Evolutionary conservation across 2,797 vertebrate genomes (phyloP).

Genomic region (Bovichtus diacanthus): DNA sequence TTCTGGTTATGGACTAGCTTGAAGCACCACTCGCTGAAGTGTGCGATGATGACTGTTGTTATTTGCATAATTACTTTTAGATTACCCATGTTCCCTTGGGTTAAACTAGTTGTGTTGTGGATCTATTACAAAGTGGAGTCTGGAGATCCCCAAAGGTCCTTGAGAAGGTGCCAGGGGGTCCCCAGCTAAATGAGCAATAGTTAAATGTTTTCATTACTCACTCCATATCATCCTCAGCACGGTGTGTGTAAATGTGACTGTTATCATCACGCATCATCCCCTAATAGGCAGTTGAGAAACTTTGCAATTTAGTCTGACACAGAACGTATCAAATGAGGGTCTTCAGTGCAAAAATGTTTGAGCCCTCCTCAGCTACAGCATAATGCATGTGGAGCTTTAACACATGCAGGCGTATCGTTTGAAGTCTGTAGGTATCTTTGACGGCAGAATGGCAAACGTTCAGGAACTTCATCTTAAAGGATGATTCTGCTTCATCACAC

Average conservation of each 20-base stretch:
- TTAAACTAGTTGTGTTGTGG: slow-evolving; percentile 23
- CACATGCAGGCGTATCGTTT: background rate
- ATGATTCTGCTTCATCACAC: background rate
- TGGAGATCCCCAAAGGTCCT: slow-evolving; percentile 17
- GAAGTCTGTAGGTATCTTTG: background rate
- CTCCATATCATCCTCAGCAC: background rate
- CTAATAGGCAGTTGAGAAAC: background rate
- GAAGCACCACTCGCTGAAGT: slow-evolving; percentile 31
- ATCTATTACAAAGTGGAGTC: slow-evolving; percentile 24
- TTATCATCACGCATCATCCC: background rate
- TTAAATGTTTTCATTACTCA: slow-evolving; percentile 35
- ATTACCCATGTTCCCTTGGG: slow-evolving; percentile 38
- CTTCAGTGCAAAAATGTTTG: background rate
- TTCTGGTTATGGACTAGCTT: slow-evolving; percentile 32
- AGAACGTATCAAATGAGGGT: background rate
- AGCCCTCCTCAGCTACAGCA: background rate
- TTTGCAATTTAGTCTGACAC: background rate
- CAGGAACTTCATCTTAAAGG: background rate
- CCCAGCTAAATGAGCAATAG: slow-evolving; percentile 12
- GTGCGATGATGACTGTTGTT: slow-evolving; percentile 53
- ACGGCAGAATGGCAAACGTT: background rate
- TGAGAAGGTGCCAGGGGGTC: slow-evolving; percentile 13
- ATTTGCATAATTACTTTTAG: slow-evolving; percentile 50
- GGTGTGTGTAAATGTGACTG: background rate
- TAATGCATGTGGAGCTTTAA: background rate